Conservation (phyloP, 2,888 invertebrate species). For the Trichopoda pennipes region DNA sequence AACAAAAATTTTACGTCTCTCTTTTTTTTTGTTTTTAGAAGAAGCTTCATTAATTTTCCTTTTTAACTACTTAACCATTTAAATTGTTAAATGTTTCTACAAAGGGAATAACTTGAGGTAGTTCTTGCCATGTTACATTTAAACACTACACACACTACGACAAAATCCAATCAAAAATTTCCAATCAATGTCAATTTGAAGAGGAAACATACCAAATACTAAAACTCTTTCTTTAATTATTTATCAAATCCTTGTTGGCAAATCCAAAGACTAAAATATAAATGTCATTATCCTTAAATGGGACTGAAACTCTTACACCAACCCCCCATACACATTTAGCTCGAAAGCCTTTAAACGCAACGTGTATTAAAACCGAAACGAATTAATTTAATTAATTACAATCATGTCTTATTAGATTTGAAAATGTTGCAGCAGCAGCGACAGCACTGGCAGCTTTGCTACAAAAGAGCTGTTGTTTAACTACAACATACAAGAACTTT, state of each 20-base stretch:
- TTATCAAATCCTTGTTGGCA: background rate
- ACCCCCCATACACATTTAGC: constrained; percentile 5
- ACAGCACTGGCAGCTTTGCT: constrained; percentile 11
- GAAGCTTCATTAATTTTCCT: constrained; percentile 77
- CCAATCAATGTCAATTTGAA: constrained; percentile 80
- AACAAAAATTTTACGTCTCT: constrained; percentile 9
- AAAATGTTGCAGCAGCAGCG: constrained; percentile 65
- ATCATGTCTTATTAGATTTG: constrained; percentile 80
- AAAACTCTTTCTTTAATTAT: background rate
- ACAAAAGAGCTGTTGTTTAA: constrained; percentile 40
- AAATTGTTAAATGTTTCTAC: constrained; percentile 54
- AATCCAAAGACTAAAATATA: constrained; percentile 36
- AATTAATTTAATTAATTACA: constrained; percentile 82
- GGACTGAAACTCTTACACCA: constrained; percentile 47
- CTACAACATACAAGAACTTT: constrained; percentile 1
- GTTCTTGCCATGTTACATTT: constrained; percentile 32
- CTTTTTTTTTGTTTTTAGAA: constrained; percentile 7
- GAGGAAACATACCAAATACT: constrained; percentile 10
- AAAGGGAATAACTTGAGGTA: constrained; percentile 49
- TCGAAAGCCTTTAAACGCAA: constrained; percentile 71
- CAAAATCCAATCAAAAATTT: constrained; percentile 78
- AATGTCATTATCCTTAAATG: constrained; percentile 64
- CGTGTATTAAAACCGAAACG: constrained; percentile 81
- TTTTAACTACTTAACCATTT: constrained; percentile 71
- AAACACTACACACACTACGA: constrained; percentile 29